Evolutionary conservation across 2,888 invertebrate species (phyloP).

Genomic region (Tridacna gigas): DNA sequence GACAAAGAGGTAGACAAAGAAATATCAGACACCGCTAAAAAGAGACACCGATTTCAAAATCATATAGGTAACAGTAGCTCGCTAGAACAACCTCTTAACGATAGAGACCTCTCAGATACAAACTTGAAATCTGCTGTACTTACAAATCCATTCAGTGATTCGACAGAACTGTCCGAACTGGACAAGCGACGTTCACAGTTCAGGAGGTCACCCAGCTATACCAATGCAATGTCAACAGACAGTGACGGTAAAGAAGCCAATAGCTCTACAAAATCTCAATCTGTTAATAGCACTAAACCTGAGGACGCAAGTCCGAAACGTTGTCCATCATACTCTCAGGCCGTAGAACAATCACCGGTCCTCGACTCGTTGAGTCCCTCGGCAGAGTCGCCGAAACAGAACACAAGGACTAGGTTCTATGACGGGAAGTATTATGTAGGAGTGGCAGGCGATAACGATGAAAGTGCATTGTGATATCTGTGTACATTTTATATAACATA

Average conservation of each 20-base stretch:
- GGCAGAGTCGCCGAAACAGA: conserved; percentile 38
- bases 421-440: conserved; percentile 81
- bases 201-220: conserved; percentile 74
- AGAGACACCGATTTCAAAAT: conserved; percentile 19
- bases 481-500: too few relatives aligned
- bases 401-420: conserved; percentile 66
- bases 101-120: conserved; percentile 6
- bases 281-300: conserved; percentile 9
- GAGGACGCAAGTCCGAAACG: conserved; percentile 53
- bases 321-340: conserved; percentile 62
- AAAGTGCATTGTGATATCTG: conserved; percentile 61
- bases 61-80: conserved; percentile 3
- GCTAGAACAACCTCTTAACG: background rate
- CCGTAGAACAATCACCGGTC: conserved; percentile 57
- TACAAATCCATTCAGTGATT: conserved; percentile 6
- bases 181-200: conserved; percentile 62
- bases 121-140: conserved; percentile 22
- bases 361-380: conserved; percentile 22
- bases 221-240: conserved; percentile 69
- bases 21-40: conserved; percentile 16
- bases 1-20: conserved; percentile 5
- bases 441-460: conserved; percentile 64
- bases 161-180: conserved; percentile 45
- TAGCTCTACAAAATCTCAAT: conserved; percentile 20
- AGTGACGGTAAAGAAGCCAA: conserved; percentile 34